phyloP scores from a whole-genome alignment of 2,113 vertebrate genomes.

The Psilopogon haemacephalus region DNA sequence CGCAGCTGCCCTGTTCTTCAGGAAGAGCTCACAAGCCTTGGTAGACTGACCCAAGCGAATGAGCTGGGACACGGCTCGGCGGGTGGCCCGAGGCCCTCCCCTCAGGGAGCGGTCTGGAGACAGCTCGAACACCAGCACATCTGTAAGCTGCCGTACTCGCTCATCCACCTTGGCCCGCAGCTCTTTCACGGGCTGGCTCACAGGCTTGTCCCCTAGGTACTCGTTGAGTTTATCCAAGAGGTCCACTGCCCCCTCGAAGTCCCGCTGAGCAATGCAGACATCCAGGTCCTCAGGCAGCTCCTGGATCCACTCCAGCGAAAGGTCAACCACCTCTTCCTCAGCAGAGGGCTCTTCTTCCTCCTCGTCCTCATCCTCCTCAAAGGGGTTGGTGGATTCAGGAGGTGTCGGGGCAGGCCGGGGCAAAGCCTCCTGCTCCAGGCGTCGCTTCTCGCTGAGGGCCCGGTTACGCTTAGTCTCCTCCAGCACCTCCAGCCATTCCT shows the following conservation, averaged over 20 bases:
- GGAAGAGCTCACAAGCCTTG: conserved; percentile 93
- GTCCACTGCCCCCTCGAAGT: conserved; percentile 96
- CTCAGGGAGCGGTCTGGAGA: conserved; percentile 91
- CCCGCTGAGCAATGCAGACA: conserved; percentile 95
- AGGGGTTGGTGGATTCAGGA: conserved; percentile 83
- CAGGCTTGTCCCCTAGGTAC: conserved; percentile 85
- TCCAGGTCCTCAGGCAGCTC: conserved; percentile 96
- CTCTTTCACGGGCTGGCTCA: conserved; percentile 86
- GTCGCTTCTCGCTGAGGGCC: conserved; percentile 82
- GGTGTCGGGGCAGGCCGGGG: conserved; percentile 54
- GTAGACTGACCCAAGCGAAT: conserved; percentile 94
- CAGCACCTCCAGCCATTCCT: conserved; percentile 97
- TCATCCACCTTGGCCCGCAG: conserved; percentile 87
- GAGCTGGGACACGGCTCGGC: conserved; percentile 94
- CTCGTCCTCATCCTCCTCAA: conserved; percentile 74
- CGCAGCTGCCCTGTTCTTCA: conserved; percentile 90
- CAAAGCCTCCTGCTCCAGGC: conserved; percentile 84
- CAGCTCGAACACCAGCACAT: conserved; percentile 94
- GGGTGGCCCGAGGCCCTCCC: conserved; percentile 91
- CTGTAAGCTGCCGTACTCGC: conserved; percentile 90
- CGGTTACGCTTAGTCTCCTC: conserved; percentile 94
- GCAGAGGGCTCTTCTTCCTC: conserved; percentile 69
- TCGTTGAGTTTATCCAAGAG: conserved; percentile 91
- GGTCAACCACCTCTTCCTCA: conserved; percentile 82
- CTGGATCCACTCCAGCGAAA: conserved; percentile 94